phyloP scores from a whole-genome alignment of 2,797 vertebrate genomes.

The Siniperca obscura region DNA sequence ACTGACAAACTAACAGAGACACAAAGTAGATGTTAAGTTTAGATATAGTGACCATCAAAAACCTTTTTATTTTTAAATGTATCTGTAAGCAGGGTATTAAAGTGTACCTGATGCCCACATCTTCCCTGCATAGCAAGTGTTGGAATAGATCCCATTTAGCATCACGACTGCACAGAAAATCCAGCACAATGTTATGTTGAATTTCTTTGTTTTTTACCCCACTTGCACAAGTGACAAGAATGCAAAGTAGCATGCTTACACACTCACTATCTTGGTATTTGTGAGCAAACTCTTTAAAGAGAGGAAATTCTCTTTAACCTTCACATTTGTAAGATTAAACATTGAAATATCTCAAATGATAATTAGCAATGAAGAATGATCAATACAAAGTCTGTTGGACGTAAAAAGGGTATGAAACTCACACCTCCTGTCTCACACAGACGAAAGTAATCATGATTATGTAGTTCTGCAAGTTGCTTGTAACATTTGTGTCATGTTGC shows the following conservation, averaged over 20 bases:
- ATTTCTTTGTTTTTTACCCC: not conserved
- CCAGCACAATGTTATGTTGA: not conserved
- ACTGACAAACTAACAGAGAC: not conserved
- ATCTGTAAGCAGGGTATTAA: not conserved
- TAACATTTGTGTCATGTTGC: not conserved
- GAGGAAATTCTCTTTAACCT: not conserved
- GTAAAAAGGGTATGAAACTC: constrained; percentile 5
- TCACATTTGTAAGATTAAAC: not conserved
- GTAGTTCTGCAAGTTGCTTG: constrained; percentile 1
- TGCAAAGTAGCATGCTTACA: not conserved
- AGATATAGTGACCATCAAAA: not conserved
- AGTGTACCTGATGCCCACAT: not conserved
- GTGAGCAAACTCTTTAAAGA: not conserved
- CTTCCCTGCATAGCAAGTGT: not conserved
- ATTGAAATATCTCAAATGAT: constrained; percentile 4
- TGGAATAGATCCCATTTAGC: not conserved
- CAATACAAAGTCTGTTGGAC: not conserved
- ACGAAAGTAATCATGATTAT: not conserved
- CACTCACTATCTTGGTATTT: not conserved
- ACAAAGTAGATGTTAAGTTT: constrained; percentile 16
- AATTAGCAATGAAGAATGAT: not conserved
- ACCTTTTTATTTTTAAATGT: not conserved
- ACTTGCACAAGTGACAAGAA: not conserved
- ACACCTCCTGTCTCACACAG: constrained; percentile 3
- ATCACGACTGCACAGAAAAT: not conserved